Conservation (phyloP, 2,797 vertebrate species). For the Fundulus diaphanus region DNA sequence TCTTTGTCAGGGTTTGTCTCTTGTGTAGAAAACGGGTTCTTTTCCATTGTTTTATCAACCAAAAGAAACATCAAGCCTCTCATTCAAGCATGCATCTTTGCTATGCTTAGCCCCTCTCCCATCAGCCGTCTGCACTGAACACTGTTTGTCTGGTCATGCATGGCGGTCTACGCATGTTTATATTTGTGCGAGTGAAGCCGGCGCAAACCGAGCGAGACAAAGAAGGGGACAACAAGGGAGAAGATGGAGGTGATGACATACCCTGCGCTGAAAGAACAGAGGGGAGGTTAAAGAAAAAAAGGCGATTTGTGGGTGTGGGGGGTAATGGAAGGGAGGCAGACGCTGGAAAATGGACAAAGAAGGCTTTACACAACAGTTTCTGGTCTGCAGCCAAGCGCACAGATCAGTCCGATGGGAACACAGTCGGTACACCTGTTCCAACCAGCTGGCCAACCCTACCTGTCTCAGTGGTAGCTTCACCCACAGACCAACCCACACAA, state of each 20-base stretch:
- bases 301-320: neutral
- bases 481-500: constrained; percentile 70
- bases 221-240: constrained; percentile 33
- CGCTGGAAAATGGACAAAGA: constrained; percentile 19
- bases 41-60: constrained; percentile 21
- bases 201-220: constrained; percentile 52
- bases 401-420: constrained; percentile 87
- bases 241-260: constrained; percentile 37
- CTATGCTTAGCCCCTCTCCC: constrained; percentile 65
- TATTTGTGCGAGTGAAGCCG: constrained; percentile 14
- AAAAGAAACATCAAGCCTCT: constrained; percentile 36
- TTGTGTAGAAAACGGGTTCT: neutral
- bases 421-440: constrained; percentile 93
- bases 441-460: constrained; percentile 92
- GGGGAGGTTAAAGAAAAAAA: neutral
- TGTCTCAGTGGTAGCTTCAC: constrained; percentile 84
- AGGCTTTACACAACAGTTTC: constrained; percentile 85
- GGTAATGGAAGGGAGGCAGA: constrained; percentile 23
- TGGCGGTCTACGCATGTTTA: constrained; percentile 42
- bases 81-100: constrained; percentile 30
- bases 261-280: constrained; percentile 21
- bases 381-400: constrained; percentile 91
- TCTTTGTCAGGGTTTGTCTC: neutral
- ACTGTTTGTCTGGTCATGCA: constrained; percentile 69
- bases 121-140: constrained; percentile 56